Evolutionary conservation across 1,140 invertebrate species (phyloP).

Genomic region (Drosophila virilis): DNA sequence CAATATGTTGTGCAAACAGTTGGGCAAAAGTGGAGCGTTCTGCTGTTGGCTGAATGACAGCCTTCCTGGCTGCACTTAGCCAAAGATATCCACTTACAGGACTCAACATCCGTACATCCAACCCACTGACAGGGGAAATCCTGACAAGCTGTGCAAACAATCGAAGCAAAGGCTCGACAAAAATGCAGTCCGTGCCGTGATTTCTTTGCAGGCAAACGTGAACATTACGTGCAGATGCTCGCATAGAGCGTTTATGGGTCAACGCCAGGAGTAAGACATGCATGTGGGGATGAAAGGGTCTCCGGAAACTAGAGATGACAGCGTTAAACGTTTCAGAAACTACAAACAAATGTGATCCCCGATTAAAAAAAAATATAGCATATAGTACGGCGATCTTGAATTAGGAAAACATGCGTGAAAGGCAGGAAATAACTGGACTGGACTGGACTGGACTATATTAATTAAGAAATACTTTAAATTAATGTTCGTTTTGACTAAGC

Average conservation of each 20-base stretch:
- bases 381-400: too few species aligned
- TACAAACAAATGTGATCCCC: too few species aligned
- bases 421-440: too few species aligned
- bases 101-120: conserved; percentile 7
- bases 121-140: conserved; percentile 44
- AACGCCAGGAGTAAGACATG: conserved; percentile 18
- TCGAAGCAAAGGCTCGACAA: conserved; percentile 48
- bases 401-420: too few species aligned
- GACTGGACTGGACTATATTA: too few species aligned
- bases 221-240: conserved; percentile 27
- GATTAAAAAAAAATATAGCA: too few species aligned
- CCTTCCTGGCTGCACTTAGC: conserved; percentile 49
- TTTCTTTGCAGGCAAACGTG: conserved; percentile 38
- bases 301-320: conserved; percentile 25
- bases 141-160: conserved; percentile 68
- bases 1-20: conserved; percentile 69
- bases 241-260: conserved; percentile 37
- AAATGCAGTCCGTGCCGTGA: conserved; percentile 49
- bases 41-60: conserved; percentile 21
- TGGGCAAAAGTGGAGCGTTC: conserved; percentile 48
- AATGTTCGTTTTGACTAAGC: too few species aligned
- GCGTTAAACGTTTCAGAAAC: background rate
- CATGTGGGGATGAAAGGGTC: background rate
- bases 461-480: too few species aligned
- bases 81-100: conserved; percentile 65